Evolutionary conservation across 2,888 invertebrate species (phyloP), one percentile per base, ranked within the genome.

Genomic region (Palloptera scutellata): DNA sequence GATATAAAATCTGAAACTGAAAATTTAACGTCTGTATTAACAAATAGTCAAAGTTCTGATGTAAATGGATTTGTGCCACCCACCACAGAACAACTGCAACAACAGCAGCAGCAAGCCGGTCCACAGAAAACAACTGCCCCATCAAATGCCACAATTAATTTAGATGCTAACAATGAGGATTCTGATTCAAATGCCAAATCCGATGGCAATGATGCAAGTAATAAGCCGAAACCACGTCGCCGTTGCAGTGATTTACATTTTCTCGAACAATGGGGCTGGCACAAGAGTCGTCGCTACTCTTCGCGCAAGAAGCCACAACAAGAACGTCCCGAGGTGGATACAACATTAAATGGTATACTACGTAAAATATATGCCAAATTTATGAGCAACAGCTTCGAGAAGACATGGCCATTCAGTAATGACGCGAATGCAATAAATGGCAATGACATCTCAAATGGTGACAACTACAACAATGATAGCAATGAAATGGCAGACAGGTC

Each of bases 221-320:
- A 20, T 20, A 75, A 85, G 73, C 75, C 80, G 0, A 84, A 83
- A 63, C 83, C 84, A 8, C 88, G 92, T 74, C 86, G 92, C n/a
- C 86, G 92, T 70, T 89, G 92, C 51, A 92, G 91, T 83, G 90
- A 91, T 42, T 84, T 92, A 13, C 90, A 90, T 60, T 90, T 90
- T 74, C 83, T 93, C 20, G 90, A 92, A 75, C 91, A 91, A 74
- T 92, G 93, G 92, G 91, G 91, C 61, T 93, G 92, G 91, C 92
- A 92, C 75, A 82, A 82, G 70, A 81, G 78, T 66, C 76, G 81
- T 1, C 72, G 79, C 2, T 77, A 78, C 70, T 74, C 78, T 1
- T 78, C 80, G 15, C 74, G 80, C 5, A 81, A 80, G 65, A 82
- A 79, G 66, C 74, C 72, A 59, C 76, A 78, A 67, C 76, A 77